Base-by-base conservation (phyloP, 2,888 invertebrate species). In the Nebria brevicollis region DNA sequence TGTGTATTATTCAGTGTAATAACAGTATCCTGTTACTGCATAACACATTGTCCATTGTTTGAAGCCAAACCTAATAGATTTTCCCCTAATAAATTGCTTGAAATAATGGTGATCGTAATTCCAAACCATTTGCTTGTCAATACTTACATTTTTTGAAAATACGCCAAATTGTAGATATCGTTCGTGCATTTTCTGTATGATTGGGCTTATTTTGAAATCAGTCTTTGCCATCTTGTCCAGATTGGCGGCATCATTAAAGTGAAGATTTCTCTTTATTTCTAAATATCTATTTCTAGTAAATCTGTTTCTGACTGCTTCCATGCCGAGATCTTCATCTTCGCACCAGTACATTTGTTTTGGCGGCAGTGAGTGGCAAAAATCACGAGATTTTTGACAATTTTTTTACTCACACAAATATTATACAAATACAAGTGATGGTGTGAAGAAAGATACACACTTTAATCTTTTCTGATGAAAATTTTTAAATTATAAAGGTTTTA, bases 1-100 rank as follows among this genome's bases (percentile, higher is more conserved):
- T 81, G 76, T 72, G 43, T 81, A 81, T 77, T 84, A 76, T 64
- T 82, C 74, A 66, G 68, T 77, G 66, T 82, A 73, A 41, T 70
- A 82, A 75, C 77, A 82, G 68, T 70, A 82, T n/a, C 81, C 77
- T 11, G 81, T 25, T 70, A 65, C 81, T 72, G 75, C n/a, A 42
- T 65, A 81, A 66, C 78, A 78, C 78, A 77, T 54, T 11, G 77
- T 72, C 72, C 77, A 81, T 65, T 81, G 73, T 70, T 77, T 81
- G 74, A 77, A 81, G 42, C 81, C 81, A 11, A 72, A 72, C 20
- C 72, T 72, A 20, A 72, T 72, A 7, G 72, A 25, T 25, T 72
- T 72, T 72, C 72, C 72, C 13, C 34, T 74, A 41, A 74, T 74
- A 43, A 74, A 74, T 54, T 80, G 75, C 25, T 75, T 80, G 43